Evolutionary conservation across 2,113 vertebrate species (phyloP), one percentile per base, ranked within the genome.

Genomic region (Microcebus tavaratra): DNA sequence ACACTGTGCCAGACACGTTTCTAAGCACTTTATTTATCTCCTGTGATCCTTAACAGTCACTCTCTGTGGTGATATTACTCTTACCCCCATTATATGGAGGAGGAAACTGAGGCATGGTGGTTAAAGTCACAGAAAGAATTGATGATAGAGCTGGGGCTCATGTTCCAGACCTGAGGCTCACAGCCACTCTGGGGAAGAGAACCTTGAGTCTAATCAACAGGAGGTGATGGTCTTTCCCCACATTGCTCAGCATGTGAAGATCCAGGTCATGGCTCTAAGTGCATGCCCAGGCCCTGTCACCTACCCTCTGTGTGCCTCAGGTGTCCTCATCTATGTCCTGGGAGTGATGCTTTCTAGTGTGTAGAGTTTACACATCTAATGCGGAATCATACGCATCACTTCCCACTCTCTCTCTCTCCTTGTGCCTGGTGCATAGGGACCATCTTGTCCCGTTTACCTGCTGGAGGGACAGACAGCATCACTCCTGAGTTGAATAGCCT

Each of bases 351-450:
- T 73, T 48, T 82, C 36, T 48, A 36, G 25, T 29, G 18, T 18
- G 6, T 13, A 1, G 13, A 13, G 15, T 50, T 42, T 80, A 6
- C 6, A 39, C 59, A 27, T 67, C 0, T 4, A 25, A 13, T 3
- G 9, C 29, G 29, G 34, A 65, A 2, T 29, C 9, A 2, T 18
- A 6, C 3, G 2, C 20, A 0, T 11, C 1, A 4, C n/a, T n/a
- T 34, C 17, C 3, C 18, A 20, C 45, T 39, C 27, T 31, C 2
- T 25, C 6, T 14, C 70, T 55, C 31, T 61, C 11, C 25, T 36
- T 7, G 55, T 12, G 18, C 21, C 72, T 0, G 4, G 39, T 36
- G 34, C 1, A 36, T 17, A 36, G n/a, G 42, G 2, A 4, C 55
- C 61, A 4, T 25, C 61, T 45, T 11, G 29, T 92, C 48, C 68